Conservation (phyloP, 2,888 invertebrate species). For the Hecatera dysodea region DNA sequence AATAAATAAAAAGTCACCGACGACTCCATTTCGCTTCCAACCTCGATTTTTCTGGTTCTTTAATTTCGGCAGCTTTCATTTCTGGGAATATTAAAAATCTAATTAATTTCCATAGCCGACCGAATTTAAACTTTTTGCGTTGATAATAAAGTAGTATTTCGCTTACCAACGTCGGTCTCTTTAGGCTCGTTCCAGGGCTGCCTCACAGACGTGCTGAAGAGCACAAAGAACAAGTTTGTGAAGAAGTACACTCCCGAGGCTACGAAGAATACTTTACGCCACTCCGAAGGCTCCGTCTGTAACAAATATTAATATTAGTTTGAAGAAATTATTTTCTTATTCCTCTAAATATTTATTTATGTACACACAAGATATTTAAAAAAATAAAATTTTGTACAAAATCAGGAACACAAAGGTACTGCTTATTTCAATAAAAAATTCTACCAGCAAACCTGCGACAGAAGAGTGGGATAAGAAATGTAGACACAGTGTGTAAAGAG, state of each 20-base stretch:
- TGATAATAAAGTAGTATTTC: slow-evolving; percentile 18
- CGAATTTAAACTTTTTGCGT: not conserved
- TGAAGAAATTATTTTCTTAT: slow-evolving; percentile 10
- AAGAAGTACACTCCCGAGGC: slow-evolving; percentile 93
- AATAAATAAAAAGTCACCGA: slow-evolving; percentile 37
- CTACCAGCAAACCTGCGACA: no score
- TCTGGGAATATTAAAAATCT: slow-evolving; percentile 69
- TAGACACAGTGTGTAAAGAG: no score
- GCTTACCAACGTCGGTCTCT: slow-evolving; percentile 73
- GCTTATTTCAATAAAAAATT: no score
- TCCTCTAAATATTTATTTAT: no score
- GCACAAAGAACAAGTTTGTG: slow-evolving; percentile 93
- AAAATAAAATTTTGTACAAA: no score
- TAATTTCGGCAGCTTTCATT: slow-evolving; percentile 72
- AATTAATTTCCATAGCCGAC: slow-evolving; percentile 29
- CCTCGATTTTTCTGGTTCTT: slow-evolving; percentile 55
- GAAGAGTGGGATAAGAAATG: no score
- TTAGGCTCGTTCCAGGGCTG: slow-evolving; percentile 94
- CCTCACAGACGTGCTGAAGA: slow-evolving; percentile 92
- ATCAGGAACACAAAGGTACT: no score
- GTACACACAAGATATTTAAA: no score
- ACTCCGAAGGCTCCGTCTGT: slow-evolving; percentile 92
- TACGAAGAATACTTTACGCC: slow-evolving; percentile 94
- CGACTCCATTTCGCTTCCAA: slow-evolving; percentile 51
- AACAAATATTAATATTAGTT: slow-evolving; percentile 46